Conservation (phyloP, 53 echinoderm and acorn worm genomes). For the Pentamera pediparva region DNA sequence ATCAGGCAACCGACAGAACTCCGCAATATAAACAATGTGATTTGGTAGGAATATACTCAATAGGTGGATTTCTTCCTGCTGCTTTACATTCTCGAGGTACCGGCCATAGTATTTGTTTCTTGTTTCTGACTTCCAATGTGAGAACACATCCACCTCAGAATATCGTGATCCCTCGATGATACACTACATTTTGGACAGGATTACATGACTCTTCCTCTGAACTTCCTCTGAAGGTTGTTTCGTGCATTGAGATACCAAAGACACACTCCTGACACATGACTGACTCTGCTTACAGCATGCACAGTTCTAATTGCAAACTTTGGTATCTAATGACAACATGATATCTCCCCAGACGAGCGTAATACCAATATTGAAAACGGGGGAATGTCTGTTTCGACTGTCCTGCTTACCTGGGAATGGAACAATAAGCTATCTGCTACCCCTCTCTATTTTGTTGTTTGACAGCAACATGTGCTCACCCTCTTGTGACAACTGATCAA, state of each 20-base stretch:
- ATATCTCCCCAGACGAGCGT: background rate
- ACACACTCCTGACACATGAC: conserved; percentile 5
- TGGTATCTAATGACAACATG: background rate
- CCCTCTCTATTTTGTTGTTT: background rate
- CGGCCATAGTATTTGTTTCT: conserved; percentile 18
- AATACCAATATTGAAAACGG: background rate
- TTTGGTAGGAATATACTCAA: conserved; percentile 9
- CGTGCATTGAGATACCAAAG: background rate
- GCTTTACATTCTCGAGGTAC: background rate
- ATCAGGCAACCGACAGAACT: background rate
- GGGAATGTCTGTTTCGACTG: background rate
- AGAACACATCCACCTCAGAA: background rate
- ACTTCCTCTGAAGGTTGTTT: background rate
- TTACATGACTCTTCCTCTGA: background rate
- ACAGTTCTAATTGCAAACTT: background rate
- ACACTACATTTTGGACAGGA: background rate
- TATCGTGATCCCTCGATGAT: background rate
- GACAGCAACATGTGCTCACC: background rate
- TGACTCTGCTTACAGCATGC: background rate
- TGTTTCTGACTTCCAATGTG: background rate
- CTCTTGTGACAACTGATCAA: background rate
- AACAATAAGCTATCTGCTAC: background rate
- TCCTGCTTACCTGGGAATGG: background rate
- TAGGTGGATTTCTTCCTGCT: background rate
- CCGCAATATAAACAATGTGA: background rate